Evolutionary conservation across 2,888 invertebrate genomes (phyloP), one percentile per base, ranked within the genome.

Genomic region (Dexiosoma caninum): DNA sequence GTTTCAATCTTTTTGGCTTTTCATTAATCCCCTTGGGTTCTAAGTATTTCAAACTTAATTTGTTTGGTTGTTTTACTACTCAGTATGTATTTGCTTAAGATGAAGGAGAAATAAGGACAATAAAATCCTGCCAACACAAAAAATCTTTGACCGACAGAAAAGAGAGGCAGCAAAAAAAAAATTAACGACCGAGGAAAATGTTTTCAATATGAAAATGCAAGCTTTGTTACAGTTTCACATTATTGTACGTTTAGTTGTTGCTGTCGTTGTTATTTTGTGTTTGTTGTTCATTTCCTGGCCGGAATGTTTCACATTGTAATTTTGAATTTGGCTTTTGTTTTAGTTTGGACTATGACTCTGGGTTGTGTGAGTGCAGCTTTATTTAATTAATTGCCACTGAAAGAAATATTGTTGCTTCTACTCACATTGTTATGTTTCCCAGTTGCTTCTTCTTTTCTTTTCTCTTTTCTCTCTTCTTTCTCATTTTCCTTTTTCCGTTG

Each of bases 61-160:
- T 67, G 6, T 27, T 70, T 66, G 64, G 12, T 23, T 16, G 21
- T 7, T 69, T 37, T 72, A n/a, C n/a, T n/a, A n/a, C n/a, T n/a
- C 44, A 16, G 23, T 4, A 35, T 5, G 27, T 35, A 12, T 10
- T 51, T 42, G 27, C 35, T 12, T 27, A 4, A 7, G 16, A 19
- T 23, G 9, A 35, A 70, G 27, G 3, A 27, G 27, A 37, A 23
- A 19, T 32, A 40, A 60, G 30, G 55, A 62, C 67, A 74, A 60
- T 53, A 37, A 53, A 67, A 78, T 62, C 62, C 66, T 75, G 59
- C 27, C 32, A 66, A 59, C 30, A 57, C 8, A 32, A 62, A 37
- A 62, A 49, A 62, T 10, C 19, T 69, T 42, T 67, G 66, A 32
- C 32, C 49, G 57, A 70, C 6, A 40, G 30, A 67, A 67, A 55